Evolutionary conservation across 2,888 invertebrate genomes (phyloP).

Genomic region (Andrena flavipes): DNA sequence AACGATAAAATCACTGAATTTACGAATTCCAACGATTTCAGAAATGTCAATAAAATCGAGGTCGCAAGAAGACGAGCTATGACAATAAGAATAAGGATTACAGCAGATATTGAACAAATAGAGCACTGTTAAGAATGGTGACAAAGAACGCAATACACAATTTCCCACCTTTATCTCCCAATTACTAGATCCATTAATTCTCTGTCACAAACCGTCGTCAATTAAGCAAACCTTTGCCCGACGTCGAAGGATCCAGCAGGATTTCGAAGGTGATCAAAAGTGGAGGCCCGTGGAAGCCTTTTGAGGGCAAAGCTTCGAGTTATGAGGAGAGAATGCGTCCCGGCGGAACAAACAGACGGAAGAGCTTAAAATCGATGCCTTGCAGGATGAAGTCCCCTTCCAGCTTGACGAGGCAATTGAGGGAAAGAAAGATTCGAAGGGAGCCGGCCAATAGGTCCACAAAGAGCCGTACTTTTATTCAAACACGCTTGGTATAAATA

Average conservation of each 20-base stretch:
- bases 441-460: slow-evolving; percentile 27
- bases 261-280: slow-evolving; percentile 12
- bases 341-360: slow-evolving; percentile 39
- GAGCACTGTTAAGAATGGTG: no score
- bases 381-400: slow-evolving; percentile 12
- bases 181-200: neutral
- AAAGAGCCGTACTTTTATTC: slow-evolving; percentile 42
- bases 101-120: no score
- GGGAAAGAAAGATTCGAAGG: slow-evolving; percentile 21
- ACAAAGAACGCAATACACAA: no score
- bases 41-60: no score
- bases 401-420: slow-evolving; percentile 50
- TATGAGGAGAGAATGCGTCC: slow-evolving; percentile 22
- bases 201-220: neutral
- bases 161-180: neutral
- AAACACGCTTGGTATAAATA: slow-evolving; percentile 60
- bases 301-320: slow-evolving; percentile 7
- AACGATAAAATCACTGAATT: no score
- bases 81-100: no score
- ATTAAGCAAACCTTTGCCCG: neutral
- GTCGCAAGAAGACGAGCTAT: no score
- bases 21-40: no score
- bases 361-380: slow-evolving; percentile 52
- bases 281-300: neutral
- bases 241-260: neutral